Evolutionary conservation across 2,888 invertebrate genomes (phyloP).

Genomic region (Catonia carolina): DNA sequence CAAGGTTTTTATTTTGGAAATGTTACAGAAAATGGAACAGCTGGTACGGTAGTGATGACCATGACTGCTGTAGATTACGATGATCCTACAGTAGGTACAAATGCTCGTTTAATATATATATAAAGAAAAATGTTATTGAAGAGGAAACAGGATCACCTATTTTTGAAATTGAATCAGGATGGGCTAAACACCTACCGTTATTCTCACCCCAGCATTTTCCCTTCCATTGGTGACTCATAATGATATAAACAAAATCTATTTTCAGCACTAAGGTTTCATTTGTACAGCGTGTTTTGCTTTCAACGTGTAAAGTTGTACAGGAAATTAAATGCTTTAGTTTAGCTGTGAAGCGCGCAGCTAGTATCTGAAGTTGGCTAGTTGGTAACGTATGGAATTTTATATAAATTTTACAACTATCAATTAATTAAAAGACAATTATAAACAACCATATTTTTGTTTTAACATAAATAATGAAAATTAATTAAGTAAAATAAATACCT

Average conservation of each 20-base stretch:
- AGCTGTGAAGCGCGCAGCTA: too few species aligned
- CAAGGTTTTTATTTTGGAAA: conserved; percentile 91
- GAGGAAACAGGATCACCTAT: conserved; percentile 94
- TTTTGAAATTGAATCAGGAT: conserved; percentile 90
- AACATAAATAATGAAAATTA: too few species aligned
- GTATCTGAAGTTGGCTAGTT: too few species aligned
- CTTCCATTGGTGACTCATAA: conserved; percentile 91
- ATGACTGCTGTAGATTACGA: conserved; percentile 98
- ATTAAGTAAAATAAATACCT: too few species aligned
- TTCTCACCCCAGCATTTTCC: conserved; percentile 93
- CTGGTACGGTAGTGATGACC: conserved; percentile 94
- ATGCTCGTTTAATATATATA: conserved; percentile 90
- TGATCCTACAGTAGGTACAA: conserved; percentile 90
- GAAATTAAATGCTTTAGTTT: too few species aligned
- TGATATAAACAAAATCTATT: conserved; percentile 42
- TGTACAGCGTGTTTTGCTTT: too few species aligned
- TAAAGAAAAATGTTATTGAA: conserved; percentile 94
- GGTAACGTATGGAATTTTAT: too few species aligned
- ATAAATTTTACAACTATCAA: too few species aligned
- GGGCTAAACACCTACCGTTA: conserved; percentile 94
- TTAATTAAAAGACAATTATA: too few species aligned
- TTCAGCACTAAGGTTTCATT: background rate
- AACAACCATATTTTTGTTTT: too few species aligned
- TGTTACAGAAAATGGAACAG: conserved; percentile 93
- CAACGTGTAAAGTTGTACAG: too few species aligned